Base-by-base conservation (phyloP, 2,797 vertebrate species). In the Anguilla megastoma region DNA sequence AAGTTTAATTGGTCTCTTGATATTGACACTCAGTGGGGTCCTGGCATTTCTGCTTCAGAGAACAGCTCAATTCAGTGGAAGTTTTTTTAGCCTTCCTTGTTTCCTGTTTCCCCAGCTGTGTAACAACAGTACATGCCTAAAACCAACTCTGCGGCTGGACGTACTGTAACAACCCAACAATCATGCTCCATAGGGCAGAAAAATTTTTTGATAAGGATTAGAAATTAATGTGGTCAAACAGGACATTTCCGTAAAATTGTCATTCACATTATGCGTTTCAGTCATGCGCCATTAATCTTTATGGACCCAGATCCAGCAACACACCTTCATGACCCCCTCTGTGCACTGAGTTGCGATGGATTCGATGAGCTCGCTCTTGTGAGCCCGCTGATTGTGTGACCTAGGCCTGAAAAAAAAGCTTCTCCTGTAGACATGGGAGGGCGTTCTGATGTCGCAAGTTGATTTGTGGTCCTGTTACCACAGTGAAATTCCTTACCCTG, bases 331-430 rank as follows among this genome's bases (percentile, higher is more conserved):
- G 45, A 33, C 45, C 87, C 80, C 58, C 87, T 66, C 87, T 54
- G 27, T 33, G 66, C 8, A 10, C 9, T 21, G 36, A 66, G 60
- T 74, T 9, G 24, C 16, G 5, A 74, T 30, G 58, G 14, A 52
- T 24, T 54, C 16, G 18, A 48, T 87, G 87, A 41, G 52, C 87
- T 87, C 41, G 41, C 86, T 48, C 2, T 6, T 9, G 79, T 87
- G 36, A 63, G 27, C 60, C 12, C 0, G 88, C 74, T 90, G 88
- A 91, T 90, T 86, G 85, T 36, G 80, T 90, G 87, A 86, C 88
- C 89, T 83, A 86, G 27, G 89, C 41, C 16, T 76, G 18, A 79
- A 87, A 91, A 91, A 89, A 92, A 92, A 89, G 89, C 89, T 90
- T 85, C 90, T 90, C 83, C 56, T 90, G 41, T 86, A 90, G 80